A percentile compares a stretch with the other conserved stretches of the same genome.
Evolutionary conservation across 92 coral and sea anemone genomes (phyloP).

Genomic region (Diadumene lineata): DNA sequence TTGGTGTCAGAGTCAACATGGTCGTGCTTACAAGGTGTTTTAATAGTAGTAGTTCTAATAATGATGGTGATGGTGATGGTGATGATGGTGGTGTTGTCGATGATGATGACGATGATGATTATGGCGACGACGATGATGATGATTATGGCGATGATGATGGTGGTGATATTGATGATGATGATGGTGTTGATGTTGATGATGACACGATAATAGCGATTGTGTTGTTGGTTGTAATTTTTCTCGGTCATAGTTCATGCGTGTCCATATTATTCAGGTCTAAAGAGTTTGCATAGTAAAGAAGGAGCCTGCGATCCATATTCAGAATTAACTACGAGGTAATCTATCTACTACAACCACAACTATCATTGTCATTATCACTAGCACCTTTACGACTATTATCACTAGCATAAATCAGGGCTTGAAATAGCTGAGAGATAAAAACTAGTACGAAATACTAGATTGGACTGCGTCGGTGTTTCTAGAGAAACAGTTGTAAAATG

Average conservation of each 20-base stretch:
- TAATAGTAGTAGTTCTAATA: not conserved
- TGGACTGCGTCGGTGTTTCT: too few species aligned
- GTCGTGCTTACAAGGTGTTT: conserved; percentile 27
- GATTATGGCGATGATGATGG: not conserved
- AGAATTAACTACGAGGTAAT: conserved; percentile 21
- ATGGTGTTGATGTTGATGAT: not conserved
- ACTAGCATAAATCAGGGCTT: too few species aligned
- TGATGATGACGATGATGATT: not conserved
- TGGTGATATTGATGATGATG: not conserved
- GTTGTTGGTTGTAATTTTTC: too few species aligned
- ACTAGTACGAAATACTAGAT: too few species aligned
- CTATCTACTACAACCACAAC: not conserved
- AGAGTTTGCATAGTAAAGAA: not conserved
- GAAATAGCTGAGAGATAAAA: too few species aligned
- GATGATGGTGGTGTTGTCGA: conserved; percentile 2
- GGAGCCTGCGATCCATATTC: not conserved
- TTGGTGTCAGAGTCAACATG: conserved; percentile 19
- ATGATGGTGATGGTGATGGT: conserved; percentile 1
- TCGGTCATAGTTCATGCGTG: too few species aligned
- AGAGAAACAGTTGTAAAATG: too few species aligned
- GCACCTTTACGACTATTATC: not conserved
- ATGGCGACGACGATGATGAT: not conserved
- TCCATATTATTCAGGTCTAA: conserved; percentile 13
- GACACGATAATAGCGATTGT: too few species aligned
- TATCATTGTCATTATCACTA: not conserved